Conservation (phyloP, 2,113 vertebrate genomes). For the Ictalurus furcatus region DNA sequence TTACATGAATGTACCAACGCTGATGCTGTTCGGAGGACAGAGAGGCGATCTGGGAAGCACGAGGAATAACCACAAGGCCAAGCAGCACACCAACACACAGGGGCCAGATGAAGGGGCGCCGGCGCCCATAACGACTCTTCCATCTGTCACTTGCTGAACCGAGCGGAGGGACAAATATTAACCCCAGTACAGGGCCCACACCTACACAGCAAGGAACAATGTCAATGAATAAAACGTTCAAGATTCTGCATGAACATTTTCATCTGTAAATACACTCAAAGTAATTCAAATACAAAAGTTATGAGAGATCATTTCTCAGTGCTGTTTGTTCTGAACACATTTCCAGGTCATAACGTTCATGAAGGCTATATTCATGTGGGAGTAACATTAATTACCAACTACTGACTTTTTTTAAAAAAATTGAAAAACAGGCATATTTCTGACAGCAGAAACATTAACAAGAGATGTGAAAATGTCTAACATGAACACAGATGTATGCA, state of each 20-base stretch:
- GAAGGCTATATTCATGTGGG: background rate
- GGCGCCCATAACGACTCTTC: constrained; percentile 80
- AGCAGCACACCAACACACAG: constrained; percentile 81
- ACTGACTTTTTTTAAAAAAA: background rate
- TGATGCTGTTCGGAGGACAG: constrained; percentile 60
- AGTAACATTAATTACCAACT: background rate
- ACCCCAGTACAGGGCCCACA: constrained; percentile 81
- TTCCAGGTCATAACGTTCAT: background rate
- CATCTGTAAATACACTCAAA: background rate
- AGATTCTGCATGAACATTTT: background rate
- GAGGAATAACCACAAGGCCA: constrained; percentile 80
- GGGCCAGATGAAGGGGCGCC: constrained; percentile 85
- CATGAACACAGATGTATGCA: background rate
- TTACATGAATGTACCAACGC: background rate
- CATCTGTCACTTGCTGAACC: constrained; percentile 83
- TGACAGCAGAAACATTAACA: background rate
- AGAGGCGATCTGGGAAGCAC: constrained; percentile 69
- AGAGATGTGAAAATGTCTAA: background rate
- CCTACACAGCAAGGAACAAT: constrained; percentile 63
- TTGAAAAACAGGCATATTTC: background rate
- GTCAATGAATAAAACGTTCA: background rate
- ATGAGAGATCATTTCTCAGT: background rate
- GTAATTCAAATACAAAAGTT: background rate
- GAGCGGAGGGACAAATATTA: constrained; percentile 79
- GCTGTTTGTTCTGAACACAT: background rate